Conservation (phyloP, 2,113 vertebrate species). For the Melanerpes aurifrons region DNA sequence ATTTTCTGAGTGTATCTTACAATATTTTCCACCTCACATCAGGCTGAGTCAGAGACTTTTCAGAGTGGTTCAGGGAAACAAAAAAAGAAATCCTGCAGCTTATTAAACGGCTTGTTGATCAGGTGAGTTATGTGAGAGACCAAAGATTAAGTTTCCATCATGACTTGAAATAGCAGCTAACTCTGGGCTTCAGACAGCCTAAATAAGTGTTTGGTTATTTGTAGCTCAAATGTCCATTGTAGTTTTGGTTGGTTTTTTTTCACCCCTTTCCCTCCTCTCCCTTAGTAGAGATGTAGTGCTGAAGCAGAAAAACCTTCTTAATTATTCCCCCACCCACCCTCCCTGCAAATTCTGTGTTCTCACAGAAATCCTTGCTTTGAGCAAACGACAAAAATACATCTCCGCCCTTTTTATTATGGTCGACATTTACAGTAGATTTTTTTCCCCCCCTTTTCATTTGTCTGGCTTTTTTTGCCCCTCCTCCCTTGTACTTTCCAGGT, state of each 20-base stretch:
- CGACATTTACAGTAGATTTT: neutral
- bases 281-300: neutral
- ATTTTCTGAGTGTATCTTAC: neutral
- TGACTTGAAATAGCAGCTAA: neutral
- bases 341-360: neutral
- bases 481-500: slow-evolving; percentile 4
- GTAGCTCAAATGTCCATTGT: neutral
- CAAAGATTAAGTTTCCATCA: neutral
- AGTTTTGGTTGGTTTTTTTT: neutral
- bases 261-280: no score
- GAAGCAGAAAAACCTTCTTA: neutral
- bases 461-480: neutral
- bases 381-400: neutral
- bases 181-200: neutral
- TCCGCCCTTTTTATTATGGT: neutral
- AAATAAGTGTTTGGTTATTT: neutral
- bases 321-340: neutral
- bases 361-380: neutral
- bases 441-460: neutral
- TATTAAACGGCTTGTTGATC: neutral
- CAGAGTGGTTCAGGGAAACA: neutral
- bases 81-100: neutral
- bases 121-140: neutral
- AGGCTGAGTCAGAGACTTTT: neutral
- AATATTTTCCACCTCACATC: neutral